Conservation (phyloP, 2,113 vertebrate species). For the Sakesphorus luctuosus region DNA sequence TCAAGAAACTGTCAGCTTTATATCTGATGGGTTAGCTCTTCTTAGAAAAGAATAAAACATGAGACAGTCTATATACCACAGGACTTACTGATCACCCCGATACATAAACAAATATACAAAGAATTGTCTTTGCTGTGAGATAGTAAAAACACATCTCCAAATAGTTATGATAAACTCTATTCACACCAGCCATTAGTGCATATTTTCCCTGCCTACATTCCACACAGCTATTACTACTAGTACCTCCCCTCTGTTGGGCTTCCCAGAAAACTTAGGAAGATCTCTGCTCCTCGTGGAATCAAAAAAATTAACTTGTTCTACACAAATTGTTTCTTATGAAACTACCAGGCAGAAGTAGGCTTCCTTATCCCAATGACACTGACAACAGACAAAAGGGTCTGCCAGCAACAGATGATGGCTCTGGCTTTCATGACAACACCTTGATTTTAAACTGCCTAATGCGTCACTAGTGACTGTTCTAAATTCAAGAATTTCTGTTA, state of each 20-base stretch:
- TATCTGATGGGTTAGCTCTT: neutral
- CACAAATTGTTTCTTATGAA: neutral
- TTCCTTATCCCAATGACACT: neutral
- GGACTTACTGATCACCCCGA: neutral
- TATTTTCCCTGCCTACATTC: neutral
- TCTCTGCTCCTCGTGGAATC: neutral
- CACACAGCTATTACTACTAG: neutral
- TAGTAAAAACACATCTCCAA: neutral
- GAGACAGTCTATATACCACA: neutral
- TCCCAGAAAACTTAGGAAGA: neutral
- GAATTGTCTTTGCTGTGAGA: neutral
- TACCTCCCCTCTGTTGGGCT: neutral
- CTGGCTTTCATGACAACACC: neutral
- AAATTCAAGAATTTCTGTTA: neutral
- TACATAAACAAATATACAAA: neutral
- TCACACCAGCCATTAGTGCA: neutral
- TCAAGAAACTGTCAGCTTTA: neutral
- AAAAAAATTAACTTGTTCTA: neutral
- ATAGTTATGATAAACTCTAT: neutral
- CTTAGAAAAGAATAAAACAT: neutral
- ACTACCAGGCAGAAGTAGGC: neutral
- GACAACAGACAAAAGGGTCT: neutral
- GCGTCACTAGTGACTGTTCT: neutral
- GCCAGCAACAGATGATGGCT: neutral
- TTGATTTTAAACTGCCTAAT: neutral